Base-by-base conservation (phyloP, 2,113 vertebrate species). In the Chinchilla lanigera region DNA sequence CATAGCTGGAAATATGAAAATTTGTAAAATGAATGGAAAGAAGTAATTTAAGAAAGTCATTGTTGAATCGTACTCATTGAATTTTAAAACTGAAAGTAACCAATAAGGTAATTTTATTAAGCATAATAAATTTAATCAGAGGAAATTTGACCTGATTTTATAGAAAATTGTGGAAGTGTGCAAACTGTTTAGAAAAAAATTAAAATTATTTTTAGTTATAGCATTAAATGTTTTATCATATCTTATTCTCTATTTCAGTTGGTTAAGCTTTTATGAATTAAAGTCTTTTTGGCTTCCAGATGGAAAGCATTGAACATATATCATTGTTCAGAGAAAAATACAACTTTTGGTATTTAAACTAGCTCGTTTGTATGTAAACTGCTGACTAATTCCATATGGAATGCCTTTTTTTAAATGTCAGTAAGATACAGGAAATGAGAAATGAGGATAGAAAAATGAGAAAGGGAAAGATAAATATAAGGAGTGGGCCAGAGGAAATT, bases 371-470 rank as follows among this genome's bases (percentile, higher is more conserved):
- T 83, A 86, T 78, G 77, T 90, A 47, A 81, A 92, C 67, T 92
- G 20, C 75, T 95, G 88, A 90, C n/a, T 97, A 88, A 86, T 61
- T 63, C 77, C 56, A 73, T 93, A 83, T 90, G 91, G 71, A 93
- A 73, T 95, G 60, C 77, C 88, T 96, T 84, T 56, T 56, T 65
- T 71, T 93, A 92, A 97, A 95, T 94, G 58, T 71, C 92, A 95
- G 9, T 47, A 90, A 96, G 91, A 94, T 91, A 89, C 24, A 97
- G 69, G 92, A 97, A 96, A 96, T 96, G 63, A 97, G 85, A 97
- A 97, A 96, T 96, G 77, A 96, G 95, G 94, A 97, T 69, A 97
- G 81, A 93, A 97, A 96, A 93, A 90, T 28, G 44, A 92, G 84
- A 96, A 58, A 54, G 35, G 86, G 92, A 84, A 95, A 92, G 95